Percentiles rank a stretch among this genome's conserved stretches.
These are phyloP conservation scores for Solenodon paradoxus DNA, from an alignment of 2,113 vertebrate species.

Conservation along the genomic window DNA sequence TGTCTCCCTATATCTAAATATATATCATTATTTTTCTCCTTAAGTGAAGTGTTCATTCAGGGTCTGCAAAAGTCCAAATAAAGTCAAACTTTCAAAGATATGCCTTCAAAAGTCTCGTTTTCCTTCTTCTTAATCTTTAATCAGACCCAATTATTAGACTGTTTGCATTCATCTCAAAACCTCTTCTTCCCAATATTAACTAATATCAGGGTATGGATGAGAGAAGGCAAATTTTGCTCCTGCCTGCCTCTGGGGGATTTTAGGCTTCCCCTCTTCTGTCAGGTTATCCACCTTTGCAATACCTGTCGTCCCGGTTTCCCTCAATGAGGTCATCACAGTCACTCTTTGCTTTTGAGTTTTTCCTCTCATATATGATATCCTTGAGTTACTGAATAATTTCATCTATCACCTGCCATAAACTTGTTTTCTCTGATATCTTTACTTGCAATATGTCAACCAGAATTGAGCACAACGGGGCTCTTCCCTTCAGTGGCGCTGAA, in stretches of 20 bases:
- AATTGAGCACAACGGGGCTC: background rate
- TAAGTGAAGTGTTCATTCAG: background rate
- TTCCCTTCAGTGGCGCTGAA: background rate
- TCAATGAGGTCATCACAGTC: background rate
- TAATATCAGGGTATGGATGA: background rate
- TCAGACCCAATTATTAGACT: background rate
- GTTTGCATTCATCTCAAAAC: background rate
- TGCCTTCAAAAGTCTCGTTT: background rate
- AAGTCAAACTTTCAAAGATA: background rate
- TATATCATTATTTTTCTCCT: background rate
- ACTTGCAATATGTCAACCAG: conserved; percentile 41
- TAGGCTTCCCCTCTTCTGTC: background rate
- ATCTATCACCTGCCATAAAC: conserved; percentile 16
- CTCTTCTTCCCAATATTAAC: background rate
- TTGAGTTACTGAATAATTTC: conserved; percentile 46
- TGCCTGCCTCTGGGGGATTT: background rate
- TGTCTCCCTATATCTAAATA: too few species aligned
- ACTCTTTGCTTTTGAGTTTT: conserved; percentile 18
- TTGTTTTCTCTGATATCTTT: conserved; percentile 49
- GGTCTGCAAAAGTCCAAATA: background rate
- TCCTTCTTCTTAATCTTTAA: background rate
- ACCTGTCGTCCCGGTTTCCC: background rate
- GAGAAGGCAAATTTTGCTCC: background rate
- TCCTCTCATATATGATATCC: conserved; percentile 41
- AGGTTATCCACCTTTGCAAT: background rate